Conservation (phyloP, 37 sponge, comb jelly and placozoan species). For the Halisarca cf. caerulea region DNA sequence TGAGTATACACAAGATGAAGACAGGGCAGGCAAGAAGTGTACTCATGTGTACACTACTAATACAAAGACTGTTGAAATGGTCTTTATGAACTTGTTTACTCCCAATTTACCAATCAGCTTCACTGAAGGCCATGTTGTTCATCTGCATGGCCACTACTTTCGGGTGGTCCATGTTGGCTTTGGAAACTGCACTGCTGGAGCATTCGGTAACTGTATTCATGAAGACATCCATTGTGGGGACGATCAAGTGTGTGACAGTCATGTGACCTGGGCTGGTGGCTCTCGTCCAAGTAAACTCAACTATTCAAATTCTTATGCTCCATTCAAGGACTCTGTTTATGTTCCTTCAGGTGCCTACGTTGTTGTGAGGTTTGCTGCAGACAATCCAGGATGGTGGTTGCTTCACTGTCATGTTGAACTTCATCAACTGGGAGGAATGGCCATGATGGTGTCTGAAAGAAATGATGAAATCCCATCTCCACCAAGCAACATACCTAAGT, state of each 20-base stretch:
- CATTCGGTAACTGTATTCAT: too few species aligned
- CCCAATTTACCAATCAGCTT: background rate
- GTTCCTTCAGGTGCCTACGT: constrained; percentile 7
- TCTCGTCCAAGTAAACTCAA: too few species aligned
- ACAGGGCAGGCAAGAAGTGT: background rate
- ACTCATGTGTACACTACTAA: background rate
- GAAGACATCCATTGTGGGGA: too few species aligned
- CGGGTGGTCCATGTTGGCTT: constrained; percentile 33
- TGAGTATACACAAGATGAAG: background rate
- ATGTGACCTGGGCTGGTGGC: too few species aligned
- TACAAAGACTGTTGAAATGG: constrained; percentile 3
- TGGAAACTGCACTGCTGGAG: constrained; percentile 7
- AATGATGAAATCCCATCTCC: constrained; percentile 3
- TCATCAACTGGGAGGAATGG: background rate
- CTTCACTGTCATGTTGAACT: constrained; percentile 10
- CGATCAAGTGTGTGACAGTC: too few species aligned
- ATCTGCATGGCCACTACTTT: constrained; percentile 41
- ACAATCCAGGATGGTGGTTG: constrained; percentile 8
- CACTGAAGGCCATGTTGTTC: constrained; percentile 24
- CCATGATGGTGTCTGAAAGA: background rate
- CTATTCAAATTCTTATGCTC: background rate
- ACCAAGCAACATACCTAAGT: background rate
- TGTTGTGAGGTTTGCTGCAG: background rate
- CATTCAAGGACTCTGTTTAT: background rate
- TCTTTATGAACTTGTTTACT: constrained; percentile 8